Base-by-base conservation (phyloP, 1,140 invertebrate genomes). In the Platyscapa corneri region DNA sequence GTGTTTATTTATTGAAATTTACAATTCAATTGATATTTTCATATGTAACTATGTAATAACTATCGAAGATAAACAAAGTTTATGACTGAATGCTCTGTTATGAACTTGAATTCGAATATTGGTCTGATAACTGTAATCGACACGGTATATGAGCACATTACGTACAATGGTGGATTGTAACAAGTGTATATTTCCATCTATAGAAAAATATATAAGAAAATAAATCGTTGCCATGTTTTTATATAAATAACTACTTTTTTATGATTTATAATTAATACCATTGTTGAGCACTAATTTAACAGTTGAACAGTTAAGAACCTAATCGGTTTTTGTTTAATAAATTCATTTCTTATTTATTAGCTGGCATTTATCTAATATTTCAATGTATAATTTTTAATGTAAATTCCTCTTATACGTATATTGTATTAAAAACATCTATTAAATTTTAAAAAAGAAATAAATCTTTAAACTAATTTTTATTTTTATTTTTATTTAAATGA, bases 61-160 rank as follows among this genome's bases (percentile, higher is more conserved):
- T n/a, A n/a, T n/a, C n/a, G n/a, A n/a, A n/a, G n/a, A n/a, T 2
- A 53, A 16, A 16, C 10, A n/a, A 12, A 67, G 64, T 3, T 16
- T 20, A 76, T n/a, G n/a, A 49, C 8, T 14, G 74, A 42, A 76
- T 76, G 42, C 74, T 46, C 74, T 42, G 53, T 23, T n/a, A 76
- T n/a, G 74, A 46, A 60, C 53, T 32, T 56, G 49, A 16, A 60
- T 27, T 76, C 46, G 74, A 0, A n/a, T 75, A 7, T 20, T 49
- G 46, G 30, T 32, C 32, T 53, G 32, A 18, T n/a, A 18, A 23
- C 76, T 60, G 60, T 78, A 60, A 78, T 78, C 76, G 53, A 78
- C 64, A 78, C 75, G 75, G 27, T 46, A 46, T n/a, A 42, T 16
- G 49, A 7, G 30, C 64, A 14, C 30, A 10, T 16, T 30, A 67